These are phyloP conservation scores for Orthosia cruda DNA, from an alignment of 2,888 invertebrate genomes.

Conservation along the genomic window DNA sequence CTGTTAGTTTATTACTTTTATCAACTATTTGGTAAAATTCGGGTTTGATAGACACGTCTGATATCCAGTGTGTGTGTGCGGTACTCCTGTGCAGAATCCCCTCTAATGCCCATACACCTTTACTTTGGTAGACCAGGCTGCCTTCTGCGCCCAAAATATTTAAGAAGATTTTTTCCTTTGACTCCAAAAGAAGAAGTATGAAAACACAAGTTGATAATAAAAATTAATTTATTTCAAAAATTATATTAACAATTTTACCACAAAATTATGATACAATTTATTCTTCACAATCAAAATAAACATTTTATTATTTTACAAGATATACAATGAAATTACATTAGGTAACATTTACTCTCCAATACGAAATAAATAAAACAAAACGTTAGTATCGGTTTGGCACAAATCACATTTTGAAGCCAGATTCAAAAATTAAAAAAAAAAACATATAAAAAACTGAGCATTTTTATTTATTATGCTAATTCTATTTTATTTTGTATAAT, in stretches of 20 bases:
- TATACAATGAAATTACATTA: constrained; percentile 81
- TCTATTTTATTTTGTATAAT: constrained; percentile 50
- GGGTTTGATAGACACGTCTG: too few relatives aligned
- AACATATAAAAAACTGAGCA: constrained; percentile 79
- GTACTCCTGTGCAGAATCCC: too few relatives aligned
- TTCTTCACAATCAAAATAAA: constrained; percentile 73
- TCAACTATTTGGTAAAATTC: too few relatives aligned
- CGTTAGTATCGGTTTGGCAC: constrained; percentile 84
- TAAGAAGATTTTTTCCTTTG: too few relatives aligned
- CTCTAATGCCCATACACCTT: too few relatives aligned
- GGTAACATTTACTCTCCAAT: constrained; percentile 85
- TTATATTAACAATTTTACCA: constrained; percentile 82
- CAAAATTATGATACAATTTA: constrained; percentile 79
- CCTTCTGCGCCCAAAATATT: too few relatives aligned
- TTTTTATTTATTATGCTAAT: constrained; percentile 74
- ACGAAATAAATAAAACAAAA: constrained; percentile 79
- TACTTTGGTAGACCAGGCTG: too few relatives aligned
- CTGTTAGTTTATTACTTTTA: too few relatives aligned
- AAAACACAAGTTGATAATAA: constrained; percentile 74
- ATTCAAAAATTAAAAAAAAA: constrained; percentile 69
- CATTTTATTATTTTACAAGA: constrained; percentile 80
- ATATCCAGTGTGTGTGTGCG: too few relatives aligned
- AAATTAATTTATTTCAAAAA: constrained; percentile 87
- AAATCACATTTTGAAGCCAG: constrained; percentile 76
- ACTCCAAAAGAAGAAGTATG: too few relatives aligned